Evolutionary conservation across 2,113 vertebrate genomes (phyloP).

Genomic region (Corynorhinus townsendii): DNA sequence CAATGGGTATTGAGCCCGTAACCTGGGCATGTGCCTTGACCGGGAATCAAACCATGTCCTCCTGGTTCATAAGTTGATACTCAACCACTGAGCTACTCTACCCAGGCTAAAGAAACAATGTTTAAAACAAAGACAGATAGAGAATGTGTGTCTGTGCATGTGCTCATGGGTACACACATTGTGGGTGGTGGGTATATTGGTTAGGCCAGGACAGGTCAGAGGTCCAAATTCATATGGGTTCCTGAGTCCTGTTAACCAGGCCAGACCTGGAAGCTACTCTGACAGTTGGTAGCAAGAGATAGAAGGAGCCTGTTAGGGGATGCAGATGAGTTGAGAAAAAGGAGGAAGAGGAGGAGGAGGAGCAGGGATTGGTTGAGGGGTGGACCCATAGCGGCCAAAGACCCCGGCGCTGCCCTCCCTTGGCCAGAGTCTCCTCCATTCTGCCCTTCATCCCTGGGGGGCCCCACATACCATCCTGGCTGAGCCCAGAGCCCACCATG

Average conservation of each 20-base stretch:
- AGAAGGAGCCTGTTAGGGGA: background rate
- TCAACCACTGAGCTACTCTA: background rate
- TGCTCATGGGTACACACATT: background rate
- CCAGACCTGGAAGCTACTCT: background rate
- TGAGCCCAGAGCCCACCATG: slow-evolving; percentile 90
- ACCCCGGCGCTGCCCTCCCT: background rate
- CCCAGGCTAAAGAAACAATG: background rate
- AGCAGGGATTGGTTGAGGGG: background rate
- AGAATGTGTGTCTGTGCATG: background rate
- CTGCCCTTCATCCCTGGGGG: background rate
- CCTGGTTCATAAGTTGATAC: too few relatives aligned
- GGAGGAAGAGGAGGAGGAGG: background rate
- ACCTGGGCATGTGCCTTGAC: too few relatives aligned
- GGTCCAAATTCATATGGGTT: background rate
- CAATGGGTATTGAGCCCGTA: too few relatives aligned
- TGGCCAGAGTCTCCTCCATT: background rate
- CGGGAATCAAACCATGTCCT: too few relatives aligned
- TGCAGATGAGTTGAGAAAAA: background rate
- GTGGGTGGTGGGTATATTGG: background rate
- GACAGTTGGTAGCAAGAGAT: background rate
- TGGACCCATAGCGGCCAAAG: background rate
- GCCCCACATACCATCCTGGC: slow-evolving; percentile 87
- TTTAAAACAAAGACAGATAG: background rate
- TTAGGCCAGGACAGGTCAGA: background rate
- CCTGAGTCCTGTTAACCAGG: background rate